These are phyloP conservation scores for Poeciliopsis gracilis DNA, from an alignment of 2,797 vertebrate species.

Conservation along the genomic window DNA sequence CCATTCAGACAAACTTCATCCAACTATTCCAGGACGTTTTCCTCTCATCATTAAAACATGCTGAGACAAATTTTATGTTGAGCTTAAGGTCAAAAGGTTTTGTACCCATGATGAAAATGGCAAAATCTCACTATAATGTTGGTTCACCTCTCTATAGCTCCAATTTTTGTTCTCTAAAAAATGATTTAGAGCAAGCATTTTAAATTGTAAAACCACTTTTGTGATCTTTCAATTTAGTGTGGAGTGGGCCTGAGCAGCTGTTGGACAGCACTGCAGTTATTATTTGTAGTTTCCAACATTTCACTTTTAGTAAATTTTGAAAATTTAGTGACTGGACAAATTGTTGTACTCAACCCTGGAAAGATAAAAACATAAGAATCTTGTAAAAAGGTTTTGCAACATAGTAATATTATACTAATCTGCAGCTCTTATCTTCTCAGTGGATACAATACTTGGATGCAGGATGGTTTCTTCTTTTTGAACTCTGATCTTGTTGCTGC, in stretches of 20 bases:
- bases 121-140: neutral
- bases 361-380: neutral
- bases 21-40: neutral
- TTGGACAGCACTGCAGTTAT: conserved; percentile 25
- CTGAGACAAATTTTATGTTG: neutral
- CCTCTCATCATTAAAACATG: neutral
- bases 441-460: conserved; percentile 9
- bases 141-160: neutral
- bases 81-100: neutral
- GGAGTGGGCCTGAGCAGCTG: conserved; percentile 15
- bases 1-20: neutral
- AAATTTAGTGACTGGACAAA: neutral
- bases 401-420: neutral
- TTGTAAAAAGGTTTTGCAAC: neutral
- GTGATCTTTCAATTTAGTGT: neutral
- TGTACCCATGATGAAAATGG: neutral
- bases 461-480: neutral
- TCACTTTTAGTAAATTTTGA: neutral
- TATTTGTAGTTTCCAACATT: conserved; percentile 41
- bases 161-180: neutral
- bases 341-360: neutral
- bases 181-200: neutral
- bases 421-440: conserved; percentile 8
- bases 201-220: neutral
- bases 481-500: conserved; percentile 44